Evolutionary conservation across 2,888 invertebrate genomes (phyloP), one percentile per base, ranked within the genome.

Genomic region (Epicampocera succincta): DNA sequence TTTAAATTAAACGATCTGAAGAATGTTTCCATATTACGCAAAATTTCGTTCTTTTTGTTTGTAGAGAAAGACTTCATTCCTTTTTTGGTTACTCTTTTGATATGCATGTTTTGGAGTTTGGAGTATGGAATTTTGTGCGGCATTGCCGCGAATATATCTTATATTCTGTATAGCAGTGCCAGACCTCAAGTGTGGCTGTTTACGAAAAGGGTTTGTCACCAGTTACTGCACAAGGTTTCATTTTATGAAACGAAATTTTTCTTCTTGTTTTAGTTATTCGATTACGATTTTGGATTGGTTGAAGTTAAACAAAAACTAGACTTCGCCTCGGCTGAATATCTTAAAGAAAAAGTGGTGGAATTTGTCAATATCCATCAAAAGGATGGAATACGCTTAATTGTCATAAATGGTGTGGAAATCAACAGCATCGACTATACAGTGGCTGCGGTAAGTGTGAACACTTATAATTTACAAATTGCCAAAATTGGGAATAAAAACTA

Each of bases 121-220:
- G 97, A 98, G 93, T 94, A 96, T 86, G 98, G 98, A 85, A 97
- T 98, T 87, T 92, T 97, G 52, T 93, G 95, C 85, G 97, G 97
- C 63, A 94, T 97, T 85, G 94, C 93, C 11, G 93, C 96, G 84
- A 97, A 97, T 91, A 91, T 97, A 56, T 88, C 96, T 75, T 96
- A 96, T 89, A 94, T 97, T 85, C 92, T 97, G 33, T 96, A 97
- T 88, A 95, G 95, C 83, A 95, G 96, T 78, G 97, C 97, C 0
- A 91, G 96, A 74, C 97, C 97, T 0, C 94, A 96, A 87, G 94
- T 97, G 66, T 92, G 93, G 56, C 94, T 90, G 42, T 84, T 86
- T 0, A 84, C 85, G 40, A 88, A 88, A 65, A 90, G 89, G 87
- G 91, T 90, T 84, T 38, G 65, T 42, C 19, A 11, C 9, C 33